Evolutionary conservation across 2,888 invertebrate species (phyloP), one percentile per base, ranked within the genome.

Genomic region (Spisula subtruncata): DNA sequence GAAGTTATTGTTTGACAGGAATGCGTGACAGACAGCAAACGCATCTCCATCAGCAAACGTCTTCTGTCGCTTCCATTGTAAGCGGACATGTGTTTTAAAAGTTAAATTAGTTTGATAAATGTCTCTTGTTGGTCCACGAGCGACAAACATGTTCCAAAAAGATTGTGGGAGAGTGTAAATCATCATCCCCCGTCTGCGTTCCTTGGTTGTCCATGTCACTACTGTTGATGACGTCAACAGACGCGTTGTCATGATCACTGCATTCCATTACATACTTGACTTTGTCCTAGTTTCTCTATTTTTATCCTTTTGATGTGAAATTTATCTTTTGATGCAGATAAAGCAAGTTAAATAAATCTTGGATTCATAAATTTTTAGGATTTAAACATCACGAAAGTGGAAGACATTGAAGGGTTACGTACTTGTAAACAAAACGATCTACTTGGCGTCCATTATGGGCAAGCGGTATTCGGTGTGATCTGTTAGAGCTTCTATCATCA

Each of bases 241-340:
- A 66, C 71, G 48, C 35, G 79, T 75, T 79, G 66, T 51, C 54
- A 41, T 80, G 83, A 83, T 83, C 56, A 83, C 51, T 29, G 79
- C 66, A 87, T 87, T 83, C 87, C 87, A 46, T 48, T 81, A 25
- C 56, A 51, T 60, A 71, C 75, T 83, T 75, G 82, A 83, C 46
- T 35, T 32, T 79, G 87, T 83, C 87, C 87, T 56, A 87, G 29
- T 79, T 75, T 87, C 51, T 83, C 48, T 46, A 29, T 51, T 41
- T 29, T 75, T 66, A 51, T 46, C 75, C 84, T 35, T 84, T 84
- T 84, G 84, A 84, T 75, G 84, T 29, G 41, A 83, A 48, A 71
- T 84, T 84, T 71, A 75, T 84, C 84, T 84, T 84, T 66, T 66
- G 66, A 84, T 46, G 51, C 29, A 84, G 84, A 84, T 84, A 84